A percentile compares a stretch with the other conserved stretches of the same genome.
These are phyloP conservation scores for Aleiodes leptofemur DNA, from an alignment of 2,888 invertebrate species.

Conservation along the genomic window DNA sequence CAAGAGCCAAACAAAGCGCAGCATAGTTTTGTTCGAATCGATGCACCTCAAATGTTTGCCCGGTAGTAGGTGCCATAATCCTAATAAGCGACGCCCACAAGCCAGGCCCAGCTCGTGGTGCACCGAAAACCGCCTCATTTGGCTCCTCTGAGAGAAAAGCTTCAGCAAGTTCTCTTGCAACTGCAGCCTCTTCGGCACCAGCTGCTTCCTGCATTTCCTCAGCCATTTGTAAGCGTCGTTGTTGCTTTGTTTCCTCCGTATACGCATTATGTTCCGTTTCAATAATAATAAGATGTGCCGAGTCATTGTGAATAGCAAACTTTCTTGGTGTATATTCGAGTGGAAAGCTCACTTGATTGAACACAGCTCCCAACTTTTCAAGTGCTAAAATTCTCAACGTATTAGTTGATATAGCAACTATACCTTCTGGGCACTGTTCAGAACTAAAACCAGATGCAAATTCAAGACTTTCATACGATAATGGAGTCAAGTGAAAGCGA, in stretches of 20 bases:
- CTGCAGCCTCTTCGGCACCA: slow-evolving; percentile 94
- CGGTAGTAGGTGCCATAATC: slow-evolving; percentile 90
- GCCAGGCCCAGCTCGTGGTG: slow-evolving; percentile 96
- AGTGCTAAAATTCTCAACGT: slow-evolving; percentile 97
- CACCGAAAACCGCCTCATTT: slow-evolving; percentile 95
- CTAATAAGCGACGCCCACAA: slow-evolving; percentile 97
- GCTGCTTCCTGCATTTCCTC: slow-evolving; percentile 99
- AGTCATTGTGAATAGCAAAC: slow-evolving; percentile 94
- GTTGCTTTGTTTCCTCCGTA: slow-evolving; percentile 96
- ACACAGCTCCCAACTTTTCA: slow-evolving; percentile 98
- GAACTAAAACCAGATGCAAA: slow-evolving; percentile 97
- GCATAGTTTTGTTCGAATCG: slow-evolving; percentile 97
- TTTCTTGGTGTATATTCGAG: slow-evolving; percentile 97
- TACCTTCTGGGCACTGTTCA: slow-evolving; percentile 99
- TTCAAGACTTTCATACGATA: slow-evolving; percentile 97
- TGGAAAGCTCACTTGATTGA: slow-evolving; percentile 96
- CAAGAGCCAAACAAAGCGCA: slow-evolving; percentile 89
- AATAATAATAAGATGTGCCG: slow-evolving; percentile 91
- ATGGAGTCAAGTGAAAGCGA: slow-evolving; percentile 94
- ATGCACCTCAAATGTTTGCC: slow-evolving; percentile 86
- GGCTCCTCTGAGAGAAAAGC: slow-evolving; percentile 96
- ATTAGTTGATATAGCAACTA: slow-evolving; percentile 98
- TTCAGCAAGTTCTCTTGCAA: slow-evolving; percentile 98
- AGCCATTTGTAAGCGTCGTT: slow-evolving; percentile 96
- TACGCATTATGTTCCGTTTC: slow-evolving; percentile 99